These are phyloP conservation scores for Octodon degus DNA, from an alignment of 2,113 vertebrate species.

Conservation along the genomic window DNA sequence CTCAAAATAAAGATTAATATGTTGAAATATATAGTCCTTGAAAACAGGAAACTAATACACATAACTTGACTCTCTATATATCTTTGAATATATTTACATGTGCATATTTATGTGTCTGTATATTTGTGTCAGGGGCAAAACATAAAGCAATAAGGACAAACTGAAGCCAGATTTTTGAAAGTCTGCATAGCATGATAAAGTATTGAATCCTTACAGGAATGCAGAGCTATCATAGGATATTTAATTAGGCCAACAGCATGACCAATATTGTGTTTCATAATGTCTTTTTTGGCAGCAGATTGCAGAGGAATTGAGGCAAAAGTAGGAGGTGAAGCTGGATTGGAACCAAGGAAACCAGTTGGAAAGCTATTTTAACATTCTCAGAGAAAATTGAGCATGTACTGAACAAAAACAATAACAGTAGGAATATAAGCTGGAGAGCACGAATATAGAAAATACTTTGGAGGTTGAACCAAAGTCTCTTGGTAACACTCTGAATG, in stretches of 20 bases:
- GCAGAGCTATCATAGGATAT: not conserved
- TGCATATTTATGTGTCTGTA: accelerated
- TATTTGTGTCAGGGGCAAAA: not conserved
- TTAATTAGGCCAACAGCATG: not conserved
- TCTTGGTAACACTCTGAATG: not conserved
- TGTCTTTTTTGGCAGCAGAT: not conserved
- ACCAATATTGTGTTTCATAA: not conserved
- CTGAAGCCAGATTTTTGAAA: not conserved
- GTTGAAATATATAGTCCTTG: not conserved
- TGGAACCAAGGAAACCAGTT: constrained; percentile 48
- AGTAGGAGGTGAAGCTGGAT: not conserved
- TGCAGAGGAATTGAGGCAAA: constrained; percentile 41
- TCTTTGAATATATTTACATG: no score
- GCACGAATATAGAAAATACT: not conserved
- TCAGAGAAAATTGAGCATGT: constrained; percentile 38
- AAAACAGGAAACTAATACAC: not conserved
- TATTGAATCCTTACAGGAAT: not conserved
- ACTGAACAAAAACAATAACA: constrained; percentile 30
- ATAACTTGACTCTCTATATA: not conserved
- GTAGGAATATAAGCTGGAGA: not conserved
- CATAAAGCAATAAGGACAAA: not conserved
- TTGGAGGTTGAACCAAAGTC: not conserved
- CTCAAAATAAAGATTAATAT: not conserved
- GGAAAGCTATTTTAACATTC: constrained; percentile 54
- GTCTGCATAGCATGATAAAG: not conserved